Conservation (phyloP, 2,888 invertebrate genomes). For the Cantharis nigra region DNA sequence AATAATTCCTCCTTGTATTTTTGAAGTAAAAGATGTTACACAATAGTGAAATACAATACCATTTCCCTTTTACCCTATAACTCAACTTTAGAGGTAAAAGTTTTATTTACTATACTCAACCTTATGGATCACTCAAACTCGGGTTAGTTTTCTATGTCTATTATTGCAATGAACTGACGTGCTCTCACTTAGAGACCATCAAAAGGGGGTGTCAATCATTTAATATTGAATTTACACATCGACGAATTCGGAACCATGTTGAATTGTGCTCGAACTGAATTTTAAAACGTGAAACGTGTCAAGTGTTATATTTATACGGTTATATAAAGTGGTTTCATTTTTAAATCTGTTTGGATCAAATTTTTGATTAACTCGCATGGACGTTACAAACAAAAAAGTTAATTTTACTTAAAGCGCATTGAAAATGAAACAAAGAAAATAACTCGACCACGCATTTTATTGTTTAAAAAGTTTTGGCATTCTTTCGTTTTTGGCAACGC, state of each 20-base stretch:
- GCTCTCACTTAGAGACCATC: conserved; percentile 42
- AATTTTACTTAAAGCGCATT: neutral
- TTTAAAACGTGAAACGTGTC: conserved; percentile 37
- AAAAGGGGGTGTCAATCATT: conserved; percentile 52
- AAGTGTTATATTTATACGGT: conserved; percentile 30
- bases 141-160: conserved; percentile 11
- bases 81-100: conserved; percentile 8
- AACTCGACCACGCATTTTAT: neutral
- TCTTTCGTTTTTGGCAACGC: neutral
- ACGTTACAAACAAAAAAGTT: neutral
- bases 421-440: neutral
- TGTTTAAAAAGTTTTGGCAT: neutral
- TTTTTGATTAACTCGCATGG: neutral
- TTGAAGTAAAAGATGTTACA: conserved; percentile 11
- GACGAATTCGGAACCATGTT: conserved; percentile 34
- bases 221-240: conserved; percentile 49
- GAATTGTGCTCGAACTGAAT: conserved; percentile 45
- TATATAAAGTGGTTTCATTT: conserved; percentile 27
- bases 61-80: conserved; percentile 21
- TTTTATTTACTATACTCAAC: neutral
- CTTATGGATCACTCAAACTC: conserved; percentile 1
- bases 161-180: conserved; percentile 26
- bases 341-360: conserved; percentile 23
- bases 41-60: conserved; percentile 21
- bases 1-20: conserved; percentile 1